Evolutionary conservation across 2,113 vertebrate species (phyloP).

Genomic region (Bos taurus): ARS-UCD2.0 NC_037346.1:14009501-14010000

Average conservation of each 20-base stretch:
- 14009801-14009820: background rate
- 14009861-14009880: background rate
- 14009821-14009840: background rate
- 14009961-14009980: constrained; percentile 48
- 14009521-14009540: background rate
- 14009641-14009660: background rate
- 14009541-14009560: background rate
- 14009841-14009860: background rate
- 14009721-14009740: background rate
- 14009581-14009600: background rate
- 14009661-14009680: background rate
- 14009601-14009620: background rate
- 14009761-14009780: background rate
- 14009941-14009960: background rate
- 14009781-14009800: background rate
- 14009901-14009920: constrained; percentile 41
- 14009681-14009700: background rate
- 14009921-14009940: background rate
- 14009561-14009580: background rate
- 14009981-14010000: constrained; percentile 56
- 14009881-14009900: background rate
- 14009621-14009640: background rate
- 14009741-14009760: background rate
- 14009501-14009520: background rate
- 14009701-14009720: background rate